Evolutionary conservation across 2,113 vertebrate genomes (phyloP).

Genomic region (Struthidea cinerea): DNA sequence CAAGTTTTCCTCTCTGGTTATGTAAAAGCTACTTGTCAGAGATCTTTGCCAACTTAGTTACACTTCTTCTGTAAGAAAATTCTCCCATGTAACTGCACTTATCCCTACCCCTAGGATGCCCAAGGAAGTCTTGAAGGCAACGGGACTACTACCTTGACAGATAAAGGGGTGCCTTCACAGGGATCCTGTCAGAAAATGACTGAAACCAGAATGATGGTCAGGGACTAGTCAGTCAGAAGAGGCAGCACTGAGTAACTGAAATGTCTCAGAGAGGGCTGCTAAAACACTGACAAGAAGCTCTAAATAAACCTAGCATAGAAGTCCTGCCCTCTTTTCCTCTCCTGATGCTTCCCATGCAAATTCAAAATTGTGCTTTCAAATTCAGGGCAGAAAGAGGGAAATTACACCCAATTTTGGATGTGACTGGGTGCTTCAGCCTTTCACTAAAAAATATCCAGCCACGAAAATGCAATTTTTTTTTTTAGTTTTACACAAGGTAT

Average conservation of each 20-base stretch:
- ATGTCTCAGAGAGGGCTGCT: neutral
- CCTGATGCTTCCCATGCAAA: neutral
- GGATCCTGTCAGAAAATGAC: neutral
- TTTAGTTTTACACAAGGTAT: neutral
- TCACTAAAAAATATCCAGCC: neutral
- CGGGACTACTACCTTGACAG: neutral
- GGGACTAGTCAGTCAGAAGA: neutral
- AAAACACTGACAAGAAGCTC: neutral
- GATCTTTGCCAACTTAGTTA: neutral
- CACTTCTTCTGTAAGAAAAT: neutral
- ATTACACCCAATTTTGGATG: neutral
- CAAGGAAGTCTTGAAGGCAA: neutral
- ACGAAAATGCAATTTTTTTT: neutral
- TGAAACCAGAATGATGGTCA: neutral
- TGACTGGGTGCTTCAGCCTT: neutral
- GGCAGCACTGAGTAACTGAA: neutral
- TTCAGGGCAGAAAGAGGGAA: rapidly evolving
- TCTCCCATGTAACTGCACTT: neutral
- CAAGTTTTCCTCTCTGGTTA: neutral
- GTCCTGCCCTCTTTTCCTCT: neutral
- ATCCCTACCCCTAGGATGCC: neutral
- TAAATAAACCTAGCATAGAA: neutral
- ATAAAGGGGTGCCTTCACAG: neutral
- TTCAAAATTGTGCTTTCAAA: neutral
- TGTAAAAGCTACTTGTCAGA: neutral